Evolutionary conservation across 2,888 invertebrate genomes (phyloP), one percentile per base, ranked within the genome.

Genomic region (Nesidiocoris tenuis): DNA sequence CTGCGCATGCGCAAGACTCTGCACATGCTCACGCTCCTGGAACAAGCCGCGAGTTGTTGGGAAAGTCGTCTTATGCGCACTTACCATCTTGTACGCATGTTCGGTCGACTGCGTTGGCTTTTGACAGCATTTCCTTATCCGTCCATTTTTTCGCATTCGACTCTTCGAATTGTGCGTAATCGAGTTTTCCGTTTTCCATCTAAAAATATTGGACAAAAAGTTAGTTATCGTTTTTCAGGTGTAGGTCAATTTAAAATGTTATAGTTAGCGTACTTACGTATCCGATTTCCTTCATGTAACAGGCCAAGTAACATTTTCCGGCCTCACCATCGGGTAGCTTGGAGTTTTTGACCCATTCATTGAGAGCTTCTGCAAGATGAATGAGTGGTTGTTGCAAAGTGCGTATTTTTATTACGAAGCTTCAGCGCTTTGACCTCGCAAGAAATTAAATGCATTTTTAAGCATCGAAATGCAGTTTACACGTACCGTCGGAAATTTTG

Each of bases 271-370:
- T n/a, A 65, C 65, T 23, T 23, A 65, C 65, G 23, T 65, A 65
- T 65, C 65, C 65, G n/a, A 65, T 65, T 65, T 65, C 65, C 23
- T 65, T 65, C 65, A 65, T 23, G 24, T 22, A 65, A 23, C 65
- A 65, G 16, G 65, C 65, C n/a, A 65, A n/a, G 7, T 9, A 24
- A 18, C 65, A 65, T 23, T 65, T 21, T 21, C 65, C 65, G 18
- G 23, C 12, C 16, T 65, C 65, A 22, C 24, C 23, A 1, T 65
- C 65, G 2, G 65, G 65, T 23, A 65, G 9, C 23, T 65, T 23
- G 2, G 17, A 17, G 3, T 24, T 2, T 23, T 65, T 65, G 12
- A 23, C 65, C 65, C 23, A 63, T 24, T 65, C 23, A 17, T 65
- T 65, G 9, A 65, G 24, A 1, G 17, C 65, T 17, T 22, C 65